Conservation (phyloP, 1,140 invertebrate genomes). For the Laodelphax striatellus region DNA sequence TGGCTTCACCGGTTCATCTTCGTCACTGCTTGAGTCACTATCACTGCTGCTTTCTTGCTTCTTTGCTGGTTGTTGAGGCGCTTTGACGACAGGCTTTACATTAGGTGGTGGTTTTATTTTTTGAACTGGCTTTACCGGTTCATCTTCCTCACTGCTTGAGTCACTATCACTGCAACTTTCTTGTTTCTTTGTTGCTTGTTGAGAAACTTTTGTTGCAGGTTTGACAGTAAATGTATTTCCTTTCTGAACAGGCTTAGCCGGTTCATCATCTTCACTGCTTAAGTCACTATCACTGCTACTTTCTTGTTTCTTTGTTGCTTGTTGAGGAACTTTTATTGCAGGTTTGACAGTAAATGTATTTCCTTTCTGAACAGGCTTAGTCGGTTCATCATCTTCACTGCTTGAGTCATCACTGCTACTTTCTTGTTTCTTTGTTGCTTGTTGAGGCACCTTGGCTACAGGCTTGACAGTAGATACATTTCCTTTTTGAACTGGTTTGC, state of each 20-base stretch:
- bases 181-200: slow-evolving; percentile 9
- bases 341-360: background rate
- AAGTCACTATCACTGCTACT: slow-evolving; percentile 8
- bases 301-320: slow-evolving; percentile 10
- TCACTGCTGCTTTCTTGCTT: slow-evolving; percentile 15
- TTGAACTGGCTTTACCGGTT: too few relatives aligned
- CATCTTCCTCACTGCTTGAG: slow-evolving; percentile 1
- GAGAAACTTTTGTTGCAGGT: background rate
- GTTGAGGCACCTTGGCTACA: background rate
- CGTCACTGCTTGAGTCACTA: slow-evolving; percentile 4
- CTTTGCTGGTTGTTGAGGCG: slow-evolving; percentile 1
- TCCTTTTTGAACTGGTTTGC: background rate
- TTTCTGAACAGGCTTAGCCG: slow-evolving; percentile 12
- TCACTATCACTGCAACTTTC: slow-evolving; percentile 10
- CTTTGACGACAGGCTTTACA: background rate
- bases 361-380: background rate
- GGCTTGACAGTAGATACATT: background rate
- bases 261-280: slow-evolving; percentile 19
- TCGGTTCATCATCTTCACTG: slow-evolving; percentile 1
- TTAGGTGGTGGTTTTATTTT: background rate
- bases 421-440: slow-evolving; percentile 12
- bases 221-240: slow-evolving; percentile 4
- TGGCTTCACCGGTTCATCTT: too few relatives aligned
- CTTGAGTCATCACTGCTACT: slow-evolving; percentile 10
- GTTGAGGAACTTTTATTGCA: background rate